Evolutionary conservation across 2,113 vertebrate species (phyloP).

Genomic region (Lamprologus lemairii): DNA sequence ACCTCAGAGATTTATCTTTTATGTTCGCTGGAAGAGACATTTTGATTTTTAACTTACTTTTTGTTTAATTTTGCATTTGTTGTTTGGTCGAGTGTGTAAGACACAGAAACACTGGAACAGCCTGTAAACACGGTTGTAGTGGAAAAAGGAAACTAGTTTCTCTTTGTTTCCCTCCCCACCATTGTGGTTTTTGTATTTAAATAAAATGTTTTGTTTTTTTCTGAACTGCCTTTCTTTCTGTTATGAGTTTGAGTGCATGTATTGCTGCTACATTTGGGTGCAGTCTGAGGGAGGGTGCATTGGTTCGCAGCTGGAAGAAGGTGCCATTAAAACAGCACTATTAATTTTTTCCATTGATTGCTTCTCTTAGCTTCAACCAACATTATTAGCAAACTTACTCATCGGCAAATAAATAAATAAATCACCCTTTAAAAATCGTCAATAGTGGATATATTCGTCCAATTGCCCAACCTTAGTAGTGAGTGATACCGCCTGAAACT

Average conservation of each 20-base stretch:
- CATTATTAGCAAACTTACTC: not conserved
- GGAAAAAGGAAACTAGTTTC: not conserved
- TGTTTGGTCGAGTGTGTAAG: fast-evolving
- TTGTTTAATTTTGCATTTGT: not conserved
- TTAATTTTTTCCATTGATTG: not conserved
- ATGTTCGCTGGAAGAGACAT: not conserved
- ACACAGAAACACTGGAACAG: not conserved
- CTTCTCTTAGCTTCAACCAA: not conserved
- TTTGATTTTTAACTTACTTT: not conserved
- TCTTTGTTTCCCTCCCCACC: not conserved
- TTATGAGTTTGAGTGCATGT: not conserved
- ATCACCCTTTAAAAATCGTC: not conserved
- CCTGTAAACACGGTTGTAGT: fast-evolving
- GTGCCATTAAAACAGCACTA: not conserved
- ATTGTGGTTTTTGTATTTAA: not conserved
- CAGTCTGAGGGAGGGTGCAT: fast-evolving
- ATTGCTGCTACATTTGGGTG: not conserved
- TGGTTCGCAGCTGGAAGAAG: fast-evolving
- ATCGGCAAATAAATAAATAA: not conserved
- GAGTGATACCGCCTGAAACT: fast-evolving
- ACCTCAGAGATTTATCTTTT: not conserved
- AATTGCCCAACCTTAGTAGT: fast-evolving
- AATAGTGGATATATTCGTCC: fast-evolving
- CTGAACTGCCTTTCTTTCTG: not conserved
- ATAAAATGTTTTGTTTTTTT: not conserved